Evolutionary conservation across 2,888 invertebrate species (phyloP), one percentile per base, ranked within the genome.

Genomic region (Nemurella pictetii): DNA sequence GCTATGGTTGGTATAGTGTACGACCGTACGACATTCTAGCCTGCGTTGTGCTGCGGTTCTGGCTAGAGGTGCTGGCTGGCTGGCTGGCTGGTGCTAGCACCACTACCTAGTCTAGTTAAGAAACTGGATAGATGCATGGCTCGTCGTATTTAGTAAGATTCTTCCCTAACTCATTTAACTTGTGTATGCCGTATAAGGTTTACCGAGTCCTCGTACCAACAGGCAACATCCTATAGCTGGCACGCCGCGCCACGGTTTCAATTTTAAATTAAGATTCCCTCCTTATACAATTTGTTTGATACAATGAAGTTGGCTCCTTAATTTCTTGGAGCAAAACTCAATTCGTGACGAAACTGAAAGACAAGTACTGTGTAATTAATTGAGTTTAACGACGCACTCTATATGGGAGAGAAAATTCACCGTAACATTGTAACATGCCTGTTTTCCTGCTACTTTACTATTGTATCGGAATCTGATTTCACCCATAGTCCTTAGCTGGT

Each of bases 211-310:
- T 75, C 74, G 26, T 74, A 26, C 75, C 75, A 75, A 75, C 75
- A 25, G 12, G 15, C 12, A 55, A 20, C 55, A 55, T 55, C 5
- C 15, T 55, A 55, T 20, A n/a, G 55, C 15, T 55, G 20, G 55
- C 1, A 20, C 55, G 15, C 26, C 27, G 9, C 75, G 28, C 75
- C 75, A n/a, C 26, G 75, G 75, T 75, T 75, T 75, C 75, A 75
- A 75, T 75, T 75, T 75, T 75, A 75, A 75, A 75, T 75, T 75
- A 75, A 75, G 75, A 75, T 75, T 75, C 75, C 26, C 75, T 75
- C 75, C 75, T 75, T 27, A 75, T 75, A 27, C 75, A 26, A 75
- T 27, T 75, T 55, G 55, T 28, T 75, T 27, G 75, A 75, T 75
- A 75, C 75, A 75, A 75, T 75, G 75, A 75, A 75, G 75, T 27